phyloP scores from a whole-genome alignment of 1,140 invertebrate genomes.

The Holcopasites calliopsidis region DNA sequence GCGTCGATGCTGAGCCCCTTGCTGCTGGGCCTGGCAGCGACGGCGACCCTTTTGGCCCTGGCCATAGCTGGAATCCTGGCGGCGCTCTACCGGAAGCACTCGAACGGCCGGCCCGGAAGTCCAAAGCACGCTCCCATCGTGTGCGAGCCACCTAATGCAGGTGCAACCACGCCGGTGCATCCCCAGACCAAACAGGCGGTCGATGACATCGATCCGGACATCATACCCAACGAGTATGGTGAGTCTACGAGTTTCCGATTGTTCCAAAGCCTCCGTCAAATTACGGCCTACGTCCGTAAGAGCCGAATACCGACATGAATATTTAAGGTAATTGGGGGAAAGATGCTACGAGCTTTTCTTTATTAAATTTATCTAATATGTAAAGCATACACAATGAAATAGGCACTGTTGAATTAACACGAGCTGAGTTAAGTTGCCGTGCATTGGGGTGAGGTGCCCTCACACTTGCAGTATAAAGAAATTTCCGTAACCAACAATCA shows the following conservation, averaged over 20 bases:
- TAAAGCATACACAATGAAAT: too few species aligned
- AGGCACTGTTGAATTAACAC: too few species aligned
- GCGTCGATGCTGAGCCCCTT: conserved; percentile 84
- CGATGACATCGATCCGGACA: conserved; percentile 88
- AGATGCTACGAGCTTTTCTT: too few species aligned
- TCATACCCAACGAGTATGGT: conserved; percentile 92
- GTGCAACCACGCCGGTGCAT: conserved; percentile 77
- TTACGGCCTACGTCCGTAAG: conserved; percentile 14
- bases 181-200: conserved; percentile 72
- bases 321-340: too few species aligned
- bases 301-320: too few species aligned
- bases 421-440: too few species aligned
- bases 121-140: conserved; percentile 84
- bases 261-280: conserved; percentile 21
- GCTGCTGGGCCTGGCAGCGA: conserved; percentile 85
- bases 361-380: too few species aligned
- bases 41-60: conserved; percentile 85
- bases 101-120: conserved; percentile 78
- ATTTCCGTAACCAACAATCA: too few species aligned
- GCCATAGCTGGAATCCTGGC: conserved; percentile 86
- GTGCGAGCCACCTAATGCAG: conserved; percentile 79
- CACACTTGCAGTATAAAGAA: too few species aligned
- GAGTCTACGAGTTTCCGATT: conserved; percentile 68
- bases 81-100: conserved; percentile 84
- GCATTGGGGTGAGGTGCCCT: too few species aligned